phyloP scores from a whole-genome alignment of 2,888 invertebrate genomes.

The Tolmerus cingulatus region DNA sequence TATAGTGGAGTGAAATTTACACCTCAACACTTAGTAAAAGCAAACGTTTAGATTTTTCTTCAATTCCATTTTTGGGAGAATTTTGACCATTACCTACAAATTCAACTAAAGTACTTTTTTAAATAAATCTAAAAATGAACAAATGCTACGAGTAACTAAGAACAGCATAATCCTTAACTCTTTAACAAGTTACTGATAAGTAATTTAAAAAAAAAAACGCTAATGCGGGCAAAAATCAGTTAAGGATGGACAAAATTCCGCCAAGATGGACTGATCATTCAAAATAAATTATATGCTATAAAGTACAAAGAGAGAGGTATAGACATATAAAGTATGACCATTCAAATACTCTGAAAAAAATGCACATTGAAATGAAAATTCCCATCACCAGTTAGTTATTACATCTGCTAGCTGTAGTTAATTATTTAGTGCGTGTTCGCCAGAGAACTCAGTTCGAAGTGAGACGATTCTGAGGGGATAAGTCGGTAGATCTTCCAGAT shows the following conservation, averaged over 20 bases:
- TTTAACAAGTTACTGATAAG: neutral
- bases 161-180: neutral
- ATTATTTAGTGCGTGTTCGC: neutral
- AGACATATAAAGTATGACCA: neutral
- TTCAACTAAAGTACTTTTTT: neutral
- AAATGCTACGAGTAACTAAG: neutral
- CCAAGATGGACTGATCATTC: neutral
- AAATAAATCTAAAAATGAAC: neutral
- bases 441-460: neutral
- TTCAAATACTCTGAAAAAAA: constrained; percentile 17
- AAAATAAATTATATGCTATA: neutral
- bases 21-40: neutral
- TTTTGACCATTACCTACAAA: neutral
- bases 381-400: constrained; percentile 22
- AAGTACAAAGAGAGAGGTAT: constrained; percentile 1
- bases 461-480: neutral
- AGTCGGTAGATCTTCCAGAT: neutral
- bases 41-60: neutral
- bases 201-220: neutral
- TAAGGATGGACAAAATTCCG: neutral
- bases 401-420: neutral
- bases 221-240: neutral
- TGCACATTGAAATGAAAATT: constrained; percentile 14
- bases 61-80: neutral
- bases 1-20: neutral